Evolutionary conservation across 2,797 vertebrate genomes (phyloP).

Genomic region (Lates japonicus): DNA sequence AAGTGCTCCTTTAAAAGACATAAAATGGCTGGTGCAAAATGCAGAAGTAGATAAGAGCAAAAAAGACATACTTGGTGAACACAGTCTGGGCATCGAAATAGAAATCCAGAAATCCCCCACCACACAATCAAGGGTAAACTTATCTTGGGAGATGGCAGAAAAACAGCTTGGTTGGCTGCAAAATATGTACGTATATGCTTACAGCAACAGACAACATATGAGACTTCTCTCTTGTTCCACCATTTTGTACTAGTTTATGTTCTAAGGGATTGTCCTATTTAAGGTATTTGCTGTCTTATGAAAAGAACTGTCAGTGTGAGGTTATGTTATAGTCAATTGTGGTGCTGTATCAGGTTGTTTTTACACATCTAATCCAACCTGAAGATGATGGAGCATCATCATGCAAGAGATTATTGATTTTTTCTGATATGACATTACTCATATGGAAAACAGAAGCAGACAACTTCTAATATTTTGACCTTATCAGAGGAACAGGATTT

Average conservation of each 20-base stretch:
- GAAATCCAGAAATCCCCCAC: not conserved
- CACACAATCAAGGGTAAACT: slow-evolving; percentile 3
- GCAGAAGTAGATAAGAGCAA: slow-evolving; percentile 27
- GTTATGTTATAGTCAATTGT: not conserved
- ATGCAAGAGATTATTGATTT: slow-evolving; percentile 29
- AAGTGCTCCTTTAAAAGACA: slow-evolving; percentile 42
- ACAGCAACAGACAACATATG: not conserved
- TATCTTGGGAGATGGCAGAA: not conserved
- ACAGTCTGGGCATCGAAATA: slow-evolving; percentile 17
- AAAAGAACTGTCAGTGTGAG: not conserved
- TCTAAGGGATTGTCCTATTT: not conserved
- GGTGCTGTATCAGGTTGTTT: not conserved
- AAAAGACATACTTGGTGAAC: slow-evolving; percentile 21
- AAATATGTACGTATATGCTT: not conserved
- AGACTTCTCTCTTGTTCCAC: not conserved
- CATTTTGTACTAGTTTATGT: not conserved
- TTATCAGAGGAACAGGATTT: slow-evolving; percentile 29
- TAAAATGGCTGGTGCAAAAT: slow-evolving; percentile 35
- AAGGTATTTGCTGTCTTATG: not conserved
- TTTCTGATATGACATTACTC: slow-evolving; percentile 35
- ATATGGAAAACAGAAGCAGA: slow-evolving; percentile 26
- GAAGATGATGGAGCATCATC: slow-evolving; percentile 26
- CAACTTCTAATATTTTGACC: slow-evolving; percentile 2
- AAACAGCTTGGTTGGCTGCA: not conserved
- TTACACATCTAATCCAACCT: slow-evolving; percentile 3